phyloP scores from a whole-genome alignment of 2,797 vertebrate species.

The Balearica regulorum region DNA sequence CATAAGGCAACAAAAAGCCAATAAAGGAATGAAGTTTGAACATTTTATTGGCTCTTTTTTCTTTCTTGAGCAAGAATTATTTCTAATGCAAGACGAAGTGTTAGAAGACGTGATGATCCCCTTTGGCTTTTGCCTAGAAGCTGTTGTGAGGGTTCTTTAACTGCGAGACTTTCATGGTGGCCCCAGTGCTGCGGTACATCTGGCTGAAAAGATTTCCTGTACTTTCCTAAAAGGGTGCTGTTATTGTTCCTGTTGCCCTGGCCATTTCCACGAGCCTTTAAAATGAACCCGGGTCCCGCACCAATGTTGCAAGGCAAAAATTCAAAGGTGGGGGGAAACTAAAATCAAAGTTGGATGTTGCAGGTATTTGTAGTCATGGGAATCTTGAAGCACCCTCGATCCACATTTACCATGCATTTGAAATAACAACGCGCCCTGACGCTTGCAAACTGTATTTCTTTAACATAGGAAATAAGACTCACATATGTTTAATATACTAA shows the following conservation, averaged over 20 bases:
- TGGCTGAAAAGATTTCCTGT: conserved; percentile 66
- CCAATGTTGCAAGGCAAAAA: neutral
- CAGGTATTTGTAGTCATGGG: neutral
- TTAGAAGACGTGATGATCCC: conserved; percentile 61
- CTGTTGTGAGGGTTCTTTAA: conserved; percentile 58
- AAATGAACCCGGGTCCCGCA: neutral
- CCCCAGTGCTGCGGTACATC: conserved; percentile 55
- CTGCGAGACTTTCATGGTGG: conserved; percentile 56
- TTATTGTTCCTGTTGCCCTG: conserved; percentile 50
- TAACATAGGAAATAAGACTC: conserved; percentile 48
- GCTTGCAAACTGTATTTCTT: conserved; percentile 13
- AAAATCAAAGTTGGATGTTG: neutral
- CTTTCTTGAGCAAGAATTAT: conserved; percentile 44
- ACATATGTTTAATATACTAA: conserved; percentile 53
- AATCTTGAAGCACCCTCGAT: neutral
- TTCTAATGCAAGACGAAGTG: conserved; percentile 58
- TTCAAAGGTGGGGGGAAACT: neutral
- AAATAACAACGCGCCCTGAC: neutral
- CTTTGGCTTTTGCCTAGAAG: conserved; percentile 49
- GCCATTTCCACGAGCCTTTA: conserved; percentile 14
- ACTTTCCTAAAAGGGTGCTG: conserved; percentile 40
- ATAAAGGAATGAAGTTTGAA: conserved; percentile 42
- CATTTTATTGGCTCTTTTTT: conserved; percentile 52
- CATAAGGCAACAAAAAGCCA: conserved; percentile 40
- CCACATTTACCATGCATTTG: neutral